Evolutionary conservation across 2,888 invertebrate species (phyloP), one percentile per base, ranked within the genome.

Genomic region (Chymomyza amoena): DNA sequence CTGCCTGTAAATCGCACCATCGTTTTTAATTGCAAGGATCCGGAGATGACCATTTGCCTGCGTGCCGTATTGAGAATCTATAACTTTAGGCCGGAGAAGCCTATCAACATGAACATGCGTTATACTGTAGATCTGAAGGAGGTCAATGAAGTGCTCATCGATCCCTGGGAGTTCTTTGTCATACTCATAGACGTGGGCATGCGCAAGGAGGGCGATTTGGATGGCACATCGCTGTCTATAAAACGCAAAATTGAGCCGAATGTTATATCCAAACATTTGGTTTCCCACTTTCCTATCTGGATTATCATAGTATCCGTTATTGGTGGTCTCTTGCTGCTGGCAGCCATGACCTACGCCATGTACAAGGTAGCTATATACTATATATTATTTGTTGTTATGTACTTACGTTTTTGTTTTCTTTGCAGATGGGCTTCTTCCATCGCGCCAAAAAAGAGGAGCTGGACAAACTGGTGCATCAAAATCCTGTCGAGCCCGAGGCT

Each of bases 391-490:
- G n/a, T n/a, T 18, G 16, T n/a, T 45, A n/a, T n/a, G 10, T 36
- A 57, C 25, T 16, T 10, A 32, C 2, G 32, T 36, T 50, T 61
- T 54, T 10, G 84, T 89, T 66, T 72, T 10, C 0, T 16, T 61
- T 60, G 0, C 36, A 92, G 93, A 77, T 89, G 72, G 93, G 93
- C 64, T 93, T 93, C 90, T 93, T 93, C 75, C 91, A 92, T 66
- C 90, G 93, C 59, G 81, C 89, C 18, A 92, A 90, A 68, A 93
- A 92, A 81, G 92, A 92, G 61, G 92, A 93, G 81, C 84, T 93
- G 78, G 90, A 92, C 72, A 90, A 92, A 64, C 79, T 93, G 68
- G 87, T 89, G 28, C 82, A 90, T 20, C 89, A 90, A 68, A 84
- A 80, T 69, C 78, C 86, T 75, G 80, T 73, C 39, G 89, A 88